A percentile compares a stretch with the other conserved stretches of the same genome.
phyloP scores from a whole-genome alignment of 2,113 vertebrate species.

The Hydrolagus affinis region DNA sequence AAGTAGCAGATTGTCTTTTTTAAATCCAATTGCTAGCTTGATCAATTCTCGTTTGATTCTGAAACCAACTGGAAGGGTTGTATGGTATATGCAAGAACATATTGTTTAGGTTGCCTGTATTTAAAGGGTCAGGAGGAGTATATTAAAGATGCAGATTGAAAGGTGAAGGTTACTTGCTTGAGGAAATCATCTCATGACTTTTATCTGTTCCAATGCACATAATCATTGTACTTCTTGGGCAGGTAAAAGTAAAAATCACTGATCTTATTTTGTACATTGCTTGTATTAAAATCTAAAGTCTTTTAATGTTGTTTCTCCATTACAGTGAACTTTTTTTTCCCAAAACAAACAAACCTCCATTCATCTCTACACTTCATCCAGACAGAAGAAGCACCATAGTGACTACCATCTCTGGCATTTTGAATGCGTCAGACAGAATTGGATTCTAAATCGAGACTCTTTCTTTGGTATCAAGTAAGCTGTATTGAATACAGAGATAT shows the following conservation, averaged over 20 bases:
- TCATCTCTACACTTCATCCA: neutral
- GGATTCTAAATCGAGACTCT: neutral
- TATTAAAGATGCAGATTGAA: neutral
- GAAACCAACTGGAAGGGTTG: neutral
- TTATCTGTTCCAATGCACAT: neutral
- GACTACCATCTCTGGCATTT: neutral
- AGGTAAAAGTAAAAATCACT: neutral
- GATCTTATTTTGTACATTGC: neutral
- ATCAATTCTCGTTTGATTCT: neutral
- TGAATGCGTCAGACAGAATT: neutral
- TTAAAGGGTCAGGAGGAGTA: neutral
- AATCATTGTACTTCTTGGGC: neutral
- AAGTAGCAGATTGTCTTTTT: neutral
- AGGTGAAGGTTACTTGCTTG: neutral
- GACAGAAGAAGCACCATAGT: neutral
- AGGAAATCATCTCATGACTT: neutral
- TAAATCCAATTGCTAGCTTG: conserved; percentile 1
- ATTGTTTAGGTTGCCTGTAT: neutral
- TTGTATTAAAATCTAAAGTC: neutral
- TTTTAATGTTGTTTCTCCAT: neutral
- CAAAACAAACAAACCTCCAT: neutral
- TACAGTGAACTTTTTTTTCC: neutral
- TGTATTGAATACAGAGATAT: neutral
- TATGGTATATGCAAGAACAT: neutral
- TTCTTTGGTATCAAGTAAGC: neutral